Percentiles rank a stretch among this genome's conserved stretches.
Evolutionary conservation across 2,113 vertebrate species (phyloP).

Genomic region (Chlamydotis undulata): DNA sequence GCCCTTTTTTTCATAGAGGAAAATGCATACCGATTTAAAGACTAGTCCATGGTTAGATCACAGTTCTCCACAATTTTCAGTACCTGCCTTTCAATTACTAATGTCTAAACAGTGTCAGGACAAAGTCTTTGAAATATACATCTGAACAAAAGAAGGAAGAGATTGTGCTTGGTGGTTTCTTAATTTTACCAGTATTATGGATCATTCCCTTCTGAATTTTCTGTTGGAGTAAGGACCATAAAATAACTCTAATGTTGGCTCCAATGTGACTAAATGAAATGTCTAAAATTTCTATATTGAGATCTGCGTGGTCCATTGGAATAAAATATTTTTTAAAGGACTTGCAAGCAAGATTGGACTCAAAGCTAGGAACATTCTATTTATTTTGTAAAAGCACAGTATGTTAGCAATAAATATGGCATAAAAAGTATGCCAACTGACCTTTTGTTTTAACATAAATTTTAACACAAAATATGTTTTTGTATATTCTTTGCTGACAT

Average conservation of each 20-base stretch:
- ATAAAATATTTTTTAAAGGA: background rate
- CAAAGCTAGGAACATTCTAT: background rate
- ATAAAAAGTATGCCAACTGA: background rate
- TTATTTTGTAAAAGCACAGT: background rate
- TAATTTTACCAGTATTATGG: background rate
- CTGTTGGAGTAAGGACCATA: background rate
- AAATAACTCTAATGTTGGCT: background rate
- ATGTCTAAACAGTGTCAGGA: background rate
- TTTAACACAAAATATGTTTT: background rate
- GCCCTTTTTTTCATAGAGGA: background rate
- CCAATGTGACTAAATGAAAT: background rate
- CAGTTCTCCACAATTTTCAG: background rate
- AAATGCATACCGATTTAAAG: background rate
- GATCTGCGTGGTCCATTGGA: background rate
- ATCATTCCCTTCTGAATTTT: background rate
- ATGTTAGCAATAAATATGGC: background rate
- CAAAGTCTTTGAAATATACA: background rate
- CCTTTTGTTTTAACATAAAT: slow-evolving; percentile 1
- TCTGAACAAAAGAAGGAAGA: background rate
- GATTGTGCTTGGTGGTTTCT: background rate
- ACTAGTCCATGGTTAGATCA: background rate
- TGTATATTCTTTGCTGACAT: background rate
- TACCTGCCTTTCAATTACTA: background rate
- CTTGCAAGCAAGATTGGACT: background rate
- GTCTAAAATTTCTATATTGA: background rate